These are phyloP conservation scores for Camponotus pennsylvanicus DNA, from an alignment of 1,140 invertebrate species.

Conservation along the genomic window DNA sequence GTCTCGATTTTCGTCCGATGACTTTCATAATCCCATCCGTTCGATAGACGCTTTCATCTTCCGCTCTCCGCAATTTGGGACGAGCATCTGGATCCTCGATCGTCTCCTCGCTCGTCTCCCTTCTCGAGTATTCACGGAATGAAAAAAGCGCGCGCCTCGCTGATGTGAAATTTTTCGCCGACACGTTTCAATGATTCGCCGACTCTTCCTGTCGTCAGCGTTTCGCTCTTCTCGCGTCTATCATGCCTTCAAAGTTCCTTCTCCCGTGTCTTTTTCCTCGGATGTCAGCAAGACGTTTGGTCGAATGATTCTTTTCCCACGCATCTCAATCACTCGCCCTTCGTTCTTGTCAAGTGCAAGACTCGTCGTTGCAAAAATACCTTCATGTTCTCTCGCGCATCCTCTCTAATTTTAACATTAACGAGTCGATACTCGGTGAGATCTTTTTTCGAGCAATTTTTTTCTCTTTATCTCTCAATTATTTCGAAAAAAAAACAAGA, in stretches of 20 bases:
- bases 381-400: background rate
- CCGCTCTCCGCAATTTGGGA: background rate
- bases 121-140: background rate
- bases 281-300: constrained; percentile 24
- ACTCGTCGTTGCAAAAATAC: background rate
- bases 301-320: background rate
- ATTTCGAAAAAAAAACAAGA: background rate
- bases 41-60: background rate
- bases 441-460: background rate
- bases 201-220: constrained; percentile 1
- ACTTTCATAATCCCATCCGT: constrained; percentile 18
- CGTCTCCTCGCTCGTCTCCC: background rate
- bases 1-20: background rate
- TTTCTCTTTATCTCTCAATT: background rate
- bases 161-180: constrained; percentile 6
- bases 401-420: background rate
- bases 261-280: background rate
- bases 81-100: background rate
- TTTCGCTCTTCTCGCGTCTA: constrained; percentile 1
- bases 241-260: constrained; percentile 27
- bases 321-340: constrained; percentile 8
- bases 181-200: background rate
- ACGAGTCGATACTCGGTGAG: background rate
- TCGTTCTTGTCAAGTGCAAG: background rate
- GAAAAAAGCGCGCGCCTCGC: background rate